These are phyloP conservation scores for Alouatta palliata DNA, from an alignment of 2,113 vertebrate genomes.

Conservation along the genomic window DNA sequence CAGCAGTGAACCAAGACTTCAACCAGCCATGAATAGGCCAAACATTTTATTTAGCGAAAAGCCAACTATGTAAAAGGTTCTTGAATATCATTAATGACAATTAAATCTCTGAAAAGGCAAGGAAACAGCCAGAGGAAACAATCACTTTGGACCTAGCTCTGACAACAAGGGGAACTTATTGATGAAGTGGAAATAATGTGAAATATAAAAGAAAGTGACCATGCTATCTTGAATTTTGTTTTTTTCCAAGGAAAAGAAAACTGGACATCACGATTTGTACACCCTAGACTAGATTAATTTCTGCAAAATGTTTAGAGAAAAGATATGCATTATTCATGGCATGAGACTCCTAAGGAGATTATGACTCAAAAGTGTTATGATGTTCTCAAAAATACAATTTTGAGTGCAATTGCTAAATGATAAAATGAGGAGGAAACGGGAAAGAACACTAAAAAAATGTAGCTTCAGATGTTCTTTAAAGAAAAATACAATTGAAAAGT, in stretches of 20 bases:
- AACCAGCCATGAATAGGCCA: background rate
- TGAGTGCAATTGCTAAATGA: conserved; percentile 65
- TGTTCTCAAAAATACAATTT: conserved; percentile 72
- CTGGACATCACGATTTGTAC: conserved; percentile 33
- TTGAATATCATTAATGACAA: conserved; percentile 8
- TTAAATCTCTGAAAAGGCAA: background rate
- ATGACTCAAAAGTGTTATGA: conserved; percentile 74
- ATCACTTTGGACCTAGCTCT: background rate
- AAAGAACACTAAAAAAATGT: conserved; percentile 36
- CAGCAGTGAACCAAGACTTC: background rate
- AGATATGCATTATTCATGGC: conserved; percentile 76
- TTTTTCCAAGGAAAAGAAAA: conserved; percentile 28
- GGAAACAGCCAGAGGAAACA: background rate
- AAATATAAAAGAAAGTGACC: conserved; percentile 7
- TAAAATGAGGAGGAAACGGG: conserved; percentile 49
- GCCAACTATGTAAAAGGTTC: background rate
- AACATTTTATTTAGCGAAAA: conserved; percentile 15
- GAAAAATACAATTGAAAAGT: conserved; percentile 30
- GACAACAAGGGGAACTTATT: background rate
- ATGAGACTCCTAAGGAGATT: conserved; percentile 69
- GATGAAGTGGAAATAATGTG: background rate
- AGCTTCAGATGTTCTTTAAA: conserved; percentile 42
- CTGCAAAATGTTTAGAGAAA: conserved; percentile 69
- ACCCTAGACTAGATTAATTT: background rate
- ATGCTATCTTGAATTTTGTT: conserved; percentile 2